Evolutionary conservation across 2,888 invertebrate genomes (phyloP).

Genomic region (Allophyes oxyacanthae): DNA sequence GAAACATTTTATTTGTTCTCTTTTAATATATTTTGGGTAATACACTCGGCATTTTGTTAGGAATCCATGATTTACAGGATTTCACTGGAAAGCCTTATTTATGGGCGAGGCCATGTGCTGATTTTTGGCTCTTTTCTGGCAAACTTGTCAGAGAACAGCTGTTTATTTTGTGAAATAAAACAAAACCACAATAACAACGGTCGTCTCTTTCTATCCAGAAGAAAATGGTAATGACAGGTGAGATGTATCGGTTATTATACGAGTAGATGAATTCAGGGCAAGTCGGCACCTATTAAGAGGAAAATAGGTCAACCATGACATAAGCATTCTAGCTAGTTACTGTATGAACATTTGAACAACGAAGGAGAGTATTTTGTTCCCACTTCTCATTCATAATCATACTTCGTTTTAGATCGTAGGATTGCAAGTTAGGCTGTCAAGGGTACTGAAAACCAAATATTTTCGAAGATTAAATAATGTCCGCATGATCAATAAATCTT

Average conservation of each 20-base stretch:
- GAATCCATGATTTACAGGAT: constrained; percentile 17
- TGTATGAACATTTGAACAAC: constrained; percentile 5
- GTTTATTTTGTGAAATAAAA: too few relatives aligned
- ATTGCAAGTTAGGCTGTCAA: too few relatives aligned
- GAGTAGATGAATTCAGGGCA: constrained; percentile 29
- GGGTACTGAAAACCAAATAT: too few relatives aligned
- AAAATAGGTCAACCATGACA: constrained; percentile 41
- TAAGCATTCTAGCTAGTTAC: constrained; percentile 14
- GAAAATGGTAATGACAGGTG: constrained; percentile 33
- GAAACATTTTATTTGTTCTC: constrained; percentile 29
- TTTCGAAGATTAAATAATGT: too few relatives aligned
- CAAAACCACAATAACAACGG: neutral
- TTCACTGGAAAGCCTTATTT: neutral
- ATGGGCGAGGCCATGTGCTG: neutral
- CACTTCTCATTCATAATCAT: neutral
- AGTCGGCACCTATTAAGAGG: constrained; percentile 9
- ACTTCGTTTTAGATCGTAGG: too few relatives aligned
- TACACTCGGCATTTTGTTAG: constrained; percentile 11
- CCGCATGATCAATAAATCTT: too few relatives aligned
- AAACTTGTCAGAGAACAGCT: too few relatives aligned
- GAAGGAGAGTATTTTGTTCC: constrained; percentile 1
- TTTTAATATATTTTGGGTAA: constrained; percentile 18
- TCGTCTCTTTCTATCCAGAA: constrained; percentile 8
- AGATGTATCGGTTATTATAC: constrained; percentile 17
- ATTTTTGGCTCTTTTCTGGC: too few relatives aligned